Conservation (phyloP, 2,888 invertebrate species). For the Tenthredo scrophulariae region DNA sequence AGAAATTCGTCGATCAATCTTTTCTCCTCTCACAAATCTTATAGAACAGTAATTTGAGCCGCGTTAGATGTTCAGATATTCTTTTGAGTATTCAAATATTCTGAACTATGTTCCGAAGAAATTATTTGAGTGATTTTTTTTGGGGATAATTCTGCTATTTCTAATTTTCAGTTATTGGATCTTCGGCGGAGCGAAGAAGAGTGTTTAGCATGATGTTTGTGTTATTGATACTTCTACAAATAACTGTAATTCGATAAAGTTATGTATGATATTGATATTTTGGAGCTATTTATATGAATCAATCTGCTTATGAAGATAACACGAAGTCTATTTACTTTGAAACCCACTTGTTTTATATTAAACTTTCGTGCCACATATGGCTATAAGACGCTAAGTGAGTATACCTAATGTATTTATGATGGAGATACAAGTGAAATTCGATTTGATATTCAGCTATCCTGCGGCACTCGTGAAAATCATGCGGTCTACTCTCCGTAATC, state of each 20-base stretch:
- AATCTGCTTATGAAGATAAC: slow-evolving; percentile 67
- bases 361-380: neutral
- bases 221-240: slow-evolving; percentile 67
- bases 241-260: slow-evolving; percentile 61
- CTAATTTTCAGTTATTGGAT: slow-evolving; percentile 64
- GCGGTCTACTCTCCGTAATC: neutral
- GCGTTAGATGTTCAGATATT: neutral
- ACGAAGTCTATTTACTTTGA: neutral
- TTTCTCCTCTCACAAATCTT: slow-evolving; percentile 21
- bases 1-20: slow-evolving; percentile 38
- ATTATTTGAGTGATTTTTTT: neutral
- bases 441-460: neutral
- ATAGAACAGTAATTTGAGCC: neutral
- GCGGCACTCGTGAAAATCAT: neutral
- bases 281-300: slow-evolving; percentile 74
- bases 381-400: neutral
- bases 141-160: slow-evolving; percentile 45
- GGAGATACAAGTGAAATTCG: neutral
- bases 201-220: slow-evolving; percentile 64
- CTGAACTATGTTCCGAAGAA: neutral
- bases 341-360: slow-evolving; percentile 3
- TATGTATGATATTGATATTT: slow-evolving; percentile 71
- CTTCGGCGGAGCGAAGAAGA: slow-evolving; percentile 62
- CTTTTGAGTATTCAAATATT: neutral
- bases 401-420: neutral